A percentile compares a stretch with the other conserved stretches of the same genome.
Conservation (phyloP, 1,140 invertebrate genomes). For the Diabrotica virgifera region DNA sequence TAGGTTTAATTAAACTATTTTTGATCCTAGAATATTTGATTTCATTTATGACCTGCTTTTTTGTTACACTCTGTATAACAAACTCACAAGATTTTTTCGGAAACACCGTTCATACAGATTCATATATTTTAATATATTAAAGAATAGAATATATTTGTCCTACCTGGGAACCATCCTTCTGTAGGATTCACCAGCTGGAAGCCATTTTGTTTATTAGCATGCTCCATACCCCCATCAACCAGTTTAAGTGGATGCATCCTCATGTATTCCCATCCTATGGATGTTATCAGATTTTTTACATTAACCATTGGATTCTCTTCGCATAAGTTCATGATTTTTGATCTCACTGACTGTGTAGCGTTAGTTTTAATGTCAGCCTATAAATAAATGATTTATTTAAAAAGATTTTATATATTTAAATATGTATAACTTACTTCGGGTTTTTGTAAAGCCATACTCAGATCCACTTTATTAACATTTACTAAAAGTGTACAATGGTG, state of each 20-base stretch:
- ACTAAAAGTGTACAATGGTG: constrained; percentile 93
- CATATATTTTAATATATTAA: no score
- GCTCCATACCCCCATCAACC: constrained; percentile 65
- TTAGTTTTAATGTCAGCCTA: constrained; percentile 67
- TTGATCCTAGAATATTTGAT: no score
- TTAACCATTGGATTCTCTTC: constrained; percentile 69
- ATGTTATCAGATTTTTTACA: constrained; percentile 65
- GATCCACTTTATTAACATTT: constrained; percentile 71
- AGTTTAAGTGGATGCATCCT: constrained; percentile 63
- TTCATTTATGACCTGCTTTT: no score
- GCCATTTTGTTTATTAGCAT: constrained; percentile 68
- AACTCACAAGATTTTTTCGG: background rate
- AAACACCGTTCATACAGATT: background rate
- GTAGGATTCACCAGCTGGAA: constrained; percentile 84
- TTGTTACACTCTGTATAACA: no score
- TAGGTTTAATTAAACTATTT: no score
- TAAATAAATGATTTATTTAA: constrained; percentile 5
- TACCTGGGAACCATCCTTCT: constrained; percentile 83
- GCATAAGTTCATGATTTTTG: constrained; percentile 75
- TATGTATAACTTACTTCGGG: constrained; percentile 23
- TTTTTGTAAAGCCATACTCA: constrained; percentile 60
- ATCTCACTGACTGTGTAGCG: constrained; percentile 76
- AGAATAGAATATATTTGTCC: background rate
- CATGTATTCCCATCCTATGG: constrained; percentile 80
- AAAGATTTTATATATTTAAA: background rate